Evolutionary conservation across 1,140 invertebrate genomes (phyloP), one percentile per base, ranked within the genome.

Genomic region (Oryzaephilus surinamensis): DNA sequence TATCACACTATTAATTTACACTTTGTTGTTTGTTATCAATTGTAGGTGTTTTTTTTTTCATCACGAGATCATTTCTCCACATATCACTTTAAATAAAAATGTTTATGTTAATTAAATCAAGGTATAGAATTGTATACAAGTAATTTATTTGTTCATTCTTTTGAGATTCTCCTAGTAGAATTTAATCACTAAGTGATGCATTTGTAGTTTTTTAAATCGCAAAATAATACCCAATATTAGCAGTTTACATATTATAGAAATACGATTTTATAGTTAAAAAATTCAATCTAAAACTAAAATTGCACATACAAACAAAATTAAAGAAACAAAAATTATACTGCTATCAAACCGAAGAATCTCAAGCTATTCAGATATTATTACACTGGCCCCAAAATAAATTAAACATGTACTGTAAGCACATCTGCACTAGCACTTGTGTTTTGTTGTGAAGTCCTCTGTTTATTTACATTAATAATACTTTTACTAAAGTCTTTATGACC

Each of bases 401-500:
- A 62, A 31, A 62, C 60, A 41, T 60, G 58, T 37, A 62, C 60
- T 36, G 60, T 62, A 37, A 62, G 50, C 46, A 60, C 55, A 43
- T 62, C 60, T 24, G 52, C 52, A 24, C 23, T 24, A 5, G 19
- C 8, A 24, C 11, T 24, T 3, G 23, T 60, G 36, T 43, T 52
- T 33, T 52, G 51, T 31, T 55, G 50, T 28, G 51, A 52, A 54
- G 59, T 61, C 53, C 59, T 55, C 38, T 58, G 58, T 38, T 60
- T 63, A 51, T 61, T 65, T 33, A 66, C 46, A 58, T 66, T 66
- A 45, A 79, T 69, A 57, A 76, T 69, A 46, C 79, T 77, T 62
- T 85, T 84, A 43, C 71, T 79, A 62, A 84, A 83, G 51, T 84
- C 81, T 65, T 85, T 86, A 51, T 79, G 74, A 6, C 74, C 66